Evolutionary conservation across 2,888 invertebrate species (phyloP), one percentile per base, ranked within the genome.

Genomic region (Diabrotica balteata): DNA sequence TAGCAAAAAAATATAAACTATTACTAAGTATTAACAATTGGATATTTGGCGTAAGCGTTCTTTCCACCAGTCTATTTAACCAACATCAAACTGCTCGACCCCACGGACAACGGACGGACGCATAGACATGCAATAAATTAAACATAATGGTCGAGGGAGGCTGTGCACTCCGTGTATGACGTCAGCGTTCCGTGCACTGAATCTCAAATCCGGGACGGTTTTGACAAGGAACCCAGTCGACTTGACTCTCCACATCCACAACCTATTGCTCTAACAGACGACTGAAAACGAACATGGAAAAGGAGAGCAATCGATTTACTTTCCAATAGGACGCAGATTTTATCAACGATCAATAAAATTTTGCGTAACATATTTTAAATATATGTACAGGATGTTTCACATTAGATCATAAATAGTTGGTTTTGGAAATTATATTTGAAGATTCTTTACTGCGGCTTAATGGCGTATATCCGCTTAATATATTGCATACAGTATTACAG

Each of bases 111-210:
- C 73, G 72, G 74, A 72, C 75, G 73, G 77, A 76, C 76, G 74
- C 76, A 77, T 77, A 77, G 77, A 76, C 78, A 78, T 74, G 76
- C 79, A 71, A 79, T 79, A 79, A 79, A 79, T 79, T 79, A 79
- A 77, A 78, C 78, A 78, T 78, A 79, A 79, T 76, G 78, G 77
- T 75, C 71, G 71, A 73, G 76, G 75, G 76, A 77, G 77, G 75
- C 72, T 70, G 74, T 72, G 73, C 71, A 71, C 72, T 66, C 66
- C 54, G 72, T 70, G 69, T 73, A 75, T 79, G 78, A 79, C 79
- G 79, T 79, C 79, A 77, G 76, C 76, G 72, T 74, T 75, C 73
- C 76, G 76, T 79, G 79, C 70, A 69, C 69, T 74, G 78, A 79
- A 78, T 79, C 73, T 73, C 65, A 72, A 76, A 77, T 73, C 72